These are phyloP conservation scores for Elegia similella DNA, from an alignment of 2,888 invertebrate genomes.

Conservation along the genomic window DNA sequence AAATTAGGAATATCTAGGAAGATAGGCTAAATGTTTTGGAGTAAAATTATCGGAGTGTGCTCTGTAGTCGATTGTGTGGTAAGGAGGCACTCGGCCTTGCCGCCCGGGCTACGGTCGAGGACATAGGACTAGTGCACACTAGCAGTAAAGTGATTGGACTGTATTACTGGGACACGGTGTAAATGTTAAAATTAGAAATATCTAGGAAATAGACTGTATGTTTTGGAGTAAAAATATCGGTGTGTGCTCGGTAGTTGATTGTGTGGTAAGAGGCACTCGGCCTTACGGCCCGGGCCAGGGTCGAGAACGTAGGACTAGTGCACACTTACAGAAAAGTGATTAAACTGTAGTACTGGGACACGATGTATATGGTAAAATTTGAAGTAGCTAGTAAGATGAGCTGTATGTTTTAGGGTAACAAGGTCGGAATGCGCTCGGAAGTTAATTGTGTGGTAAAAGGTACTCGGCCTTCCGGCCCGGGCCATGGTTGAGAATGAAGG, in stretches of 20 bases:
- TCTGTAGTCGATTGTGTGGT: conserved; percentile 7
- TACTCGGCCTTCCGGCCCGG: conserved; percentile 19
- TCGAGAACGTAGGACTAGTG: conserved; percentile 18
- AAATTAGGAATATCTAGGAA: no score
- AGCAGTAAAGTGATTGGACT: neutral
- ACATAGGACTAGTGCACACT: conserved; percentile 14
- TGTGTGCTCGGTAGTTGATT: neutral
- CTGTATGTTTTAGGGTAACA: no score
- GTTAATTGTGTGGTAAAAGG: conserved; percentile 11
- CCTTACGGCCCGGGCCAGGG: conserved; percentile 23
- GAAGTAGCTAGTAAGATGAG: no score
- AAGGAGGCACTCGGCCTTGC: conserved; percentile 19
- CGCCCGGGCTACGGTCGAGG: conserved; percentile 22
- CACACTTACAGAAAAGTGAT: neutral
- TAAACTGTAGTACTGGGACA: no score
- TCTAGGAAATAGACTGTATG: no score
- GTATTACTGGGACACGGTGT: no score
- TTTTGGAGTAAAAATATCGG: no score
- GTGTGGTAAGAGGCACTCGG: conserved; percentile 14
- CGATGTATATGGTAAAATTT: no score
- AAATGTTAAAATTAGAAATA: no score
- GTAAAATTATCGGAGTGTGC: no score
- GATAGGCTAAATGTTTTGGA: no score
- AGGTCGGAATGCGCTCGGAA: neutral
- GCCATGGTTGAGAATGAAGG: conserved; percentile 22